phyloP scores from a whole-genome alignment of 2,888 invertebrate species.

The Plagodis dolabraria region DNA sequence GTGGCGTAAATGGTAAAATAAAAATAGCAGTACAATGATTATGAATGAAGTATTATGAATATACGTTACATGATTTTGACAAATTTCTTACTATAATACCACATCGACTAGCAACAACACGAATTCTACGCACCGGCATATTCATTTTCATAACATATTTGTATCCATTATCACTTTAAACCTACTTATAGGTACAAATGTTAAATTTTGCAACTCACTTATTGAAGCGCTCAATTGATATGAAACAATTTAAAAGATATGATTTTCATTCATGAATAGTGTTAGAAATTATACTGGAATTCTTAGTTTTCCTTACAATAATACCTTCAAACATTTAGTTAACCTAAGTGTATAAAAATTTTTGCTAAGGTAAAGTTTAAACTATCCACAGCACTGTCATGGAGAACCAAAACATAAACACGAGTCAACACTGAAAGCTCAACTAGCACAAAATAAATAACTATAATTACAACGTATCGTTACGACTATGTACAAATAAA shows the following conservation, averaged over 20 bases:
- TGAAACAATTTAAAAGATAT: constrained; percentile 8
- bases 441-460: constrained; percentile 76
- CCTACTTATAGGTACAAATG: constrained; percentile 7
- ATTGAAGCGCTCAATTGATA: constrained; percentile 16
- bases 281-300: background rate
- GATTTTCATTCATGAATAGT: background rate
- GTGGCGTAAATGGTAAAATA: constrained; percentile 44
- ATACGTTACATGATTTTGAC: constrained; percentile 37
- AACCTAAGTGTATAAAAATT: background rate
- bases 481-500: constrained; percentile 65
- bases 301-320: too few relatives aligned
- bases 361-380: constrained; percentile 5
- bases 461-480: constrained; percentile 67
- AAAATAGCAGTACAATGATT: constrained; percentile 34
- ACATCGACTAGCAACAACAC: constrained; percentile 59
- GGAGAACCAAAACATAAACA: constrained; percentile 62
- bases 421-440: constrained; percentile 69
- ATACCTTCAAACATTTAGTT: background rate
- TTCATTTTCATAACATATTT: constrained; percentile 13
- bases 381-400: constrained; percentile 68
- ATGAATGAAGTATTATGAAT: constrained; percentile 33
- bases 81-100: constrained; percentile 35
- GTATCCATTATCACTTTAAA: too few relatives aligned
- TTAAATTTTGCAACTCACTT: constrained; percentile 16
- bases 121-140: constrained; percentile 34